Conservation (phyloP, 2,888 invertebrate genomes). For the Ypsolopha sequella region DNA sequence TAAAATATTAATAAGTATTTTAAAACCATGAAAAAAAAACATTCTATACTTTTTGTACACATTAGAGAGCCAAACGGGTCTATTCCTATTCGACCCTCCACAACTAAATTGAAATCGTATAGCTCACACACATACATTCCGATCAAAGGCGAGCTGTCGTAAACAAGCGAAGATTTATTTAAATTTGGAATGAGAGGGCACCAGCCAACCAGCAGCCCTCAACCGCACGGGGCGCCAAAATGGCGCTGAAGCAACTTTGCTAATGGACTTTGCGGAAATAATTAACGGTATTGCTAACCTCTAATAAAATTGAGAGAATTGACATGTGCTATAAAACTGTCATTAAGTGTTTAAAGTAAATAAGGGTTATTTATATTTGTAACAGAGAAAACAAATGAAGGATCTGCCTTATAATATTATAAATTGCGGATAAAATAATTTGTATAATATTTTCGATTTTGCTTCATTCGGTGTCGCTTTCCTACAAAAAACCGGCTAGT, state of each 20-base stretch:
- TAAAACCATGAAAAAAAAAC: too few relatives aligned
- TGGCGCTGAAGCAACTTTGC: constrained; percentile 6
- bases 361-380: too few relatives aligned
- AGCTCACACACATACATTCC: constrained; percentile 10
- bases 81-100: constrained; percentile 15
- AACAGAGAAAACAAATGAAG: too few relatives aligned
- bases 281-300: not conserved
- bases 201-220: constrained; percentile 8
- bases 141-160: constrained; percentile 23
- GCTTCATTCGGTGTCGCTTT: too few relatives aligned
- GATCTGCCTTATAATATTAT: too few relatives aligned
- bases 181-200: constrained; percentile 20
- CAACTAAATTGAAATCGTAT: constrained; percentile 46
- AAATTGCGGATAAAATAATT: too few relatives aligned
- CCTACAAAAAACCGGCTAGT: too few relatives aligned
- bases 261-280: constrained; percentile 7
- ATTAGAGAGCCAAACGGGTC: constrained; percentile 5
- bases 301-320: not conserved
- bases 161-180: constrained; percentile 35
- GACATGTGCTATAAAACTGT: too few relatives aligned
- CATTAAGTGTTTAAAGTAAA: too few relatives aligned
- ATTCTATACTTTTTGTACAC: constrained; percentile 11
- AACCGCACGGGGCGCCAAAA: too few relatives aligned
- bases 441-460: too few relatives aligned
- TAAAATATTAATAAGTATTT: too few relatives aligned